Base-by-base conservation (phyloP, 2,113 vertebrate genomes). In the Microcebus murinus region DNA sequence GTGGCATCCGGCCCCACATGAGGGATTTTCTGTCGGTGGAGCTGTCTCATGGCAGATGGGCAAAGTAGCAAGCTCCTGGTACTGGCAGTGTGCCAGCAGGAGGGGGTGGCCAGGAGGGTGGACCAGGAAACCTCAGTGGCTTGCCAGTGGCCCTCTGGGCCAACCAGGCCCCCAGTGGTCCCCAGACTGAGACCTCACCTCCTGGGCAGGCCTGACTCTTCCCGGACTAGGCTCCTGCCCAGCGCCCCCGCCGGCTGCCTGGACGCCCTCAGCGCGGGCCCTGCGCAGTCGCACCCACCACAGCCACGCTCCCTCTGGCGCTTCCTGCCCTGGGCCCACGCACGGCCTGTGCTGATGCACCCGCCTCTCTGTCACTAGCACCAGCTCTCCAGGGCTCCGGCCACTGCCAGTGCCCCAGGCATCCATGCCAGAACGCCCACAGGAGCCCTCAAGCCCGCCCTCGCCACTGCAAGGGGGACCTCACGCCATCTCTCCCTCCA, bases 1-100 rank as follows among this genome's bases (percentile, higher is more conserved):
- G 63, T 39, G n/a, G 36, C 23, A 6, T 31, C 59, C 7, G 36
- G 34, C 18, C n/a, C 4, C 4, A 0, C 0, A 0, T 0, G 13
- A 87, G 4, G 39, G 18, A 4, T 77, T 90, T 92, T 34, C 81
- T 27, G 7, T 29, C 4, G 9, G 91, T 63, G 45, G 63, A 39
- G 79, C 34, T 36, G 18, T 55, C n/a, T 87, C 55, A 70, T 3
- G 39, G 67, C 0, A 80, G 25, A 63, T 1, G 27, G 61, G 61
- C 10, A 29, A 63, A 63, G 27, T 29, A 29, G 48, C 52, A 25
- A 71, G 50, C 34, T 63, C 34, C 34, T 4, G 20, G 31, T 3
- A 1, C 10, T 27, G 67, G 39, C 8, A 13, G 7, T 8, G 15
- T 27, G 50, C 50, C 34, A 25, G 42, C 39, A 36, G 57, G 65